Base-by-base conservation (phyloP, 1,140 invertebrate genomes). In the Euwallacea fornicatus region DNA sequence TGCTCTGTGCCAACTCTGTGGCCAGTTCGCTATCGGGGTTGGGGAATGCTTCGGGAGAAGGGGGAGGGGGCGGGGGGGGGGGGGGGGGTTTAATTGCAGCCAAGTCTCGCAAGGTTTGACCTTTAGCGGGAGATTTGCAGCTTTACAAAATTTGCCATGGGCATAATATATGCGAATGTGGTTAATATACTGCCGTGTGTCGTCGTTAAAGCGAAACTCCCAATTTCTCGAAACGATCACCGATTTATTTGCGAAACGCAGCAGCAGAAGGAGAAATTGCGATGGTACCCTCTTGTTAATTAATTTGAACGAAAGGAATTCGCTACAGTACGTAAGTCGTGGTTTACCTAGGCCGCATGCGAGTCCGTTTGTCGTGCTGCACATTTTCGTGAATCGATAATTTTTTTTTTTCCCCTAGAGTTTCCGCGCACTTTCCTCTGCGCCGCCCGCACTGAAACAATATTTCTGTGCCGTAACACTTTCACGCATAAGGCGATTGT, bases 1-100 rank as follows among this genome's bases (percentile, higher is more conserved):
- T 60, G 58, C 58, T 60, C 58, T 60, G 11, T 43, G 58, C 16
- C 58, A 16, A 42, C 55, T 60, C 42, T 16, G n/a, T 13, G 55
- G 21, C 59, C 55, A 58, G 59, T 13, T 6, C 10, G 47, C 10
- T 50, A 13, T 13, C 47, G 6, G 47, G 10, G 47, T 11, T 13
- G 47, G 47, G 47, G 47, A 4, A 33, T 33, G 21, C 21, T 33
- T 50, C 47, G 47, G 47, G 55, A 6, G 55, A 6, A 6, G 13
- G 0, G 46, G 2, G 13, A n/a, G n/a, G n/a, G n/a, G n/a, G n/a
- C n/a, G n/a, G 15, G 59, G 59, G 11, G 55, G 55, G 10, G 55
- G 46, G 13, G 13, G 0, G 46, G 2, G 13, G 13, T 50, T 50
- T 50, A 10, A 11, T 50, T 50, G 13, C 46, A 10, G 13, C 46